Evolutionary conservation across 2,113 vertebrate genomes (phyloP).

Genomic region (Corapipo altera): DNA sequence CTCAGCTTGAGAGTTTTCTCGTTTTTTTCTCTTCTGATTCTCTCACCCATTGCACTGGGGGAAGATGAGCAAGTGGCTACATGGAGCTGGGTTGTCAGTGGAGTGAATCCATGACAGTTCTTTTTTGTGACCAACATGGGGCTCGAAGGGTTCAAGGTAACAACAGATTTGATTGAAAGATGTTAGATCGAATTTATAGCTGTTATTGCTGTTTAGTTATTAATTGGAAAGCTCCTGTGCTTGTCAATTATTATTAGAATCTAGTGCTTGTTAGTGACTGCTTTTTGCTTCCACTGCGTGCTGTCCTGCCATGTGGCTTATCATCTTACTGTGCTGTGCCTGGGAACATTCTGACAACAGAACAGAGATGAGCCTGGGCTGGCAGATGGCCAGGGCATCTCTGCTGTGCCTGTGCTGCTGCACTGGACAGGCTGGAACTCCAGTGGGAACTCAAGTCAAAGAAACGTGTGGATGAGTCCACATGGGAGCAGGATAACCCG

Average conservation of each 20-base stretch:
- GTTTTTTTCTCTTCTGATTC: not conserved
- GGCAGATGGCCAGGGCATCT: not conserved
- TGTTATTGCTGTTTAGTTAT: not conserved
- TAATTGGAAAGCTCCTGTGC: not conserved
- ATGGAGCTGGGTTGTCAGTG: rapidly evolving
- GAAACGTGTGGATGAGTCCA: not conserved
- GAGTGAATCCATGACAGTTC: not conserved
- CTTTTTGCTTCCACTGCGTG: not conserved
- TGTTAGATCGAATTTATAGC: not conserved
- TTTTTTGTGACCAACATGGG: not conserved
- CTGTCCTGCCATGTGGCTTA: not conserved
- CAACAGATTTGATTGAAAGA: not conserved
- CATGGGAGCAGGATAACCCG: rapidly evolving
- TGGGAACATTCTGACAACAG: not conserved
- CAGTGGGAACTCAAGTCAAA: rapidly evolving
- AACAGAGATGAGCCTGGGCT: not conserved
- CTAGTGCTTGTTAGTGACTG: not conserved
- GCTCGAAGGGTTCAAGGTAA: not conserved
- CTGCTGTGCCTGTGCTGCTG: not conserved
- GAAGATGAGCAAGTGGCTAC: not conserved
- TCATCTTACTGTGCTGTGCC: not conserved
- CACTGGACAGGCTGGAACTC: not conserved
- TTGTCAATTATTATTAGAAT: not conserved
- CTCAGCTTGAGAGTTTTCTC: not conserved
- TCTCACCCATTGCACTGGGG: rapidly evolving